Evolutionary conservation across 2,797 vertebrate genomes (phyloP).

Genomic region (Scarus forsteni): DNA sequence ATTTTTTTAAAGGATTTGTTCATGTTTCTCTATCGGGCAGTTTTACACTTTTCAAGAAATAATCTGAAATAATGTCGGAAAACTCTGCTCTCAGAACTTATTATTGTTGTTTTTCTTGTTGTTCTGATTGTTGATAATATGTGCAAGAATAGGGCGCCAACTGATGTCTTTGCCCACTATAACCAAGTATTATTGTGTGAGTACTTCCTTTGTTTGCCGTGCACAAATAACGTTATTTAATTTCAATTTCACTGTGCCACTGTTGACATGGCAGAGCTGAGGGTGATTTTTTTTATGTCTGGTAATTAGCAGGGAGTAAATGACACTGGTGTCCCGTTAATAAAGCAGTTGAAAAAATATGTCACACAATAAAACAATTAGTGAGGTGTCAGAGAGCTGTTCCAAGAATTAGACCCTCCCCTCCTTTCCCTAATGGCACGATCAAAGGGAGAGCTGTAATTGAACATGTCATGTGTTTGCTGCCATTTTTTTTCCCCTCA

Average conservation of each 20-base stretch:
- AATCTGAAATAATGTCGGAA: no score
- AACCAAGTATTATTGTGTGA: no score
- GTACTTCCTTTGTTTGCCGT: slow-evolving; percentile 2
- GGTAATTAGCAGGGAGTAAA: slow-evolving; percentile 43
- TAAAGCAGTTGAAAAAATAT: slow-evolving; percentile 32
- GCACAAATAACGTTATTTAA: slow-evolving; percentile 25
- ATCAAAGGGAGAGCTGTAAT: slow-evolving; percentile 32
- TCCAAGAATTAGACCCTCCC: slow-evolving; percentile 13
- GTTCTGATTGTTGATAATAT: no score
- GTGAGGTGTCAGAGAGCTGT: slow-evolving; percentile 27
- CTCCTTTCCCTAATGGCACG: slow-evolving; percentile 25
- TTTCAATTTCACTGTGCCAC: slow-evolving; percentile 8
- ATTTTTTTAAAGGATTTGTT: no score
- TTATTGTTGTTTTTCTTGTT: no score
- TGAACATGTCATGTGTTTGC: slow-evolving; percentile 38
- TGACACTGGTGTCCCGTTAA: slow-evolving; percentile 23
- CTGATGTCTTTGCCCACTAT: no score
- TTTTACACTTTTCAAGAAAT: no score
- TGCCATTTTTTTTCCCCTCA: slow-evolving; percentile 23
- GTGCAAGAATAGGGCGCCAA: no score
- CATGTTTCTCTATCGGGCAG: no score
- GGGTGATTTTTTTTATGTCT: slow-evolving; percentile 16
- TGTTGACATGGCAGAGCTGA: slow-evolving; percentile 6
- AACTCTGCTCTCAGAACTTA: no score
- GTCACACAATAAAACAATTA: slow-evolving; percentile 36